Evolutionary conservation across 2,797 vertebrate species (phyloP).

Genomic region (Tapirus indicus): DNA sequence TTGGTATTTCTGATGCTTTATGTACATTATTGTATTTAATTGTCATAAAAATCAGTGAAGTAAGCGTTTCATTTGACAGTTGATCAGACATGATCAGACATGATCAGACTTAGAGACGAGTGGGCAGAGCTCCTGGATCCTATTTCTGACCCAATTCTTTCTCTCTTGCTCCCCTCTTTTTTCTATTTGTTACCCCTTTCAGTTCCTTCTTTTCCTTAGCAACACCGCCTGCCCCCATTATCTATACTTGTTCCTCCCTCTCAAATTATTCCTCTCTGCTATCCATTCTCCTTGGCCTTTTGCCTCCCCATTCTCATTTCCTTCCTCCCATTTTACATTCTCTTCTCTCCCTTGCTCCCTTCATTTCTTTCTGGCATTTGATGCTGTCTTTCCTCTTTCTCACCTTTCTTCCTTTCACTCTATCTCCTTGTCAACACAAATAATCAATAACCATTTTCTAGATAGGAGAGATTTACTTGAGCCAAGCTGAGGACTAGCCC

Average conservation of each 20-base stretch:
- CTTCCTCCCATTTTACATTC: background rate
- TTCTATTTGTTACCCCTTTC: background rate
- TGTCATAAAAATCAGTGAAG: background rate
- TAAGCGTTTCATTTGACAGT: background rate
- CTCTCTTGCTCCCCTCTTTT: background rate
- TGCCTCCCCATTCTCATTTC: background rate
- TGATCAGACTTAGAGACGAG: background rate
- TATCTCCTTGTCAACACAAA: background rate
- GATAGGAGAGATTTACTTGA: too few relatives aligned
- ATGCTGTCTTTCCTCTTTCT: background rate
- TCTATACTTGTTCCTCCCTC: background rate
- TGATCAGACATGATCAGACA: too few relatives aligned
- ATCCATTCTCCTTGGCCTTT: background rate
- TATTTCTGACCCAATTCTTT: background rate
- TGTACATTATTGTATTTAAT: background rate
- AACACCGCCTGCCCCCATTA: background rate
- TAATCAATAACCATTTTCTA: too few relatives aligned
- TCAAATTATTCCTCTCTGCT: background rate
- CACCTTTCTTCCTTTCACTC: background rate
- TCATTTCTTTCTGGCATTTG: background rate
- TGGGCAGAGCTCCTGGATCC: background rate
- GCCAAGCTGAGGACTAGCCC: too few relatives aligned
- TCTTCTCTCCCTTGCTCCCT: background rate
- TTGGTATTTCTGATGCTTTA: background rate
- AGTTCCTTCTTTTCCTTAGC: background rate